Percentiles rank a stretch among this genome's conserved stretches.
phyloP scores from a whole-genome alignment of 1,140 invertebrate genomes.

The Asobara japonica region DNA sequence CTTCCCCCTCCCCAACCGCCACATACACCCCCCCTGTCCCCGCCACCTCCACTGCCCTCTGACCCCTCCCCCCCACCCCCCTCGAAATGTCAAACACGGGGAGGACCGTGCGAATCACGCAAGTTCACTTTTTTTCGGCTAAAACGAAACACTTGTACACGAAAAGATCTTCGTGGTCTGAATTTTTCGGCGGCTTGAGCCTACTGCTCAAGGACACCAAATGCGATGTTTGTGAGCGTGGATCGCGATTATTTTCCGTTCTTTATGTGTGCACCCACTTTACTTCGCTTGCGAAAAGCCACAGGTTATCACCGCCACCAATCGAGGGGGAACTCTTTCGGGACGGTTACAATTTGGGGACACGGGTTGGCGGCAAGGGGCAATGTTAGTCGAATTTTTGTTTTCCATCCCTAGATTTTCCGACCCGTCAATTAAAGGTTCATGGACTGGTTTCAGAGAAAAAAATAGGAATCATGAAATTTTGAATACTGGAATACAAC shows the following conservation, averaged over 20 bases:
- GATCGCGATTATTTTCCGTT: slow-evolving; percentile 7
- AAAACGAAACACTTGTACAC: background rate
- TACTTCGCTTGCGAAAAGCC: background rate
- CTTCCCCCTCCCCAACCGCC: no score
- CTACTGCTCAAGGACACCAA: background rate
- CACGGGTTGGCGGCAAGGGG: no score
- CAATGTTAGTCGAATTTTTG: no score
- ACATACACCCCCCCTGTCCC: no score
- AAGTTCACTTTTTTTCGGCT: background rate
- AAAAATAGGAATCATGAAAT: no score
- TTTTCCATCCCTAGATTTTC: no score
- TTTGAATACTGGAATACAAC: no score
- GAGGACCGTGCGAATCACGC: slow-evolving; percentile 47
- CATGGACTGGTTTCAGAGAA: no score
- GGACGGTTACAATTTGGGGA: background rate
- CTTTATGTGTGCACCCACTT: background rate
- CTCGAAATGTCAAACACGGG: no score
- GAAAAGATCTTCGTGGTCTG: background rate
- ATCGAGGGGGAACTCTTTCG: background rate
- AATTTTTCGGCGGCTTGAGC: background rate
- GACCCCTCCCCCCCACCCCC: no score
- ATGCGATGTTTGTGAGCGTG: slow-evolving; percentile 2
- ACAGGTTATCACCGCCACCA: background rate
- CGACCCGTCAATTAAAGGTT: no score
- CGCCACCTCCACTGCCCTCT: no score